Percentiles rank a stretch among this genome's conserved stretches.
These are phyloP conservation scores for Aplodontia rufa DNA, from an alignment of 2,113 vertebrate genomes.

Conservation along the genomic window DNA sequence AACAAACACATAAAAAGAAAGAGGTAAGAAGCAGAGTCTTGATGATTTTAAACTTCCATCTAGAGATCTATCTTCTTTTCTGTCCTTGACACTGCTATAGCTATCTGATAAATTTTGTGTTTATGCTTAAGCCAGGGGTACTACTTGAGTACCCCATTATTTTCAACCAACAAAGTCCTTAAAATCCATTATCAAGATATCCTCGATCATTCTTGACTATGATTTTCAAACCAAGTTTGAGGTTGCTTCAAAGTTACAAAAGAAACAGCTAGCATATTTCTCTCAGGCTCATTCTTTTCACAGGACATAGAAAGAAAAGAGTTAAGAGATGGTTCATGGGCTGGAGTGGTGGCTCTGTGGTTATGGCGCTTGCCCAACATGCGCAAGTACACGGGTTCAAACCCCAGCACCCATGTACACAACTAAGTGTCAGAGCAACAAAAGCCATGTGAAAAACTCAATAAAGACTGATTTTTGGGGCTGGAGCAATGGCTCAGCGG, in stretches of 20 bases:
- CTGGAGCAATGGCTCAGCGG: too few species aligned
- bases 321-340: too few species aligned
- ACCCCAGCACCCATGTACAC: too few species aligned
- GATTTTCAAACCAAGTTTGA: constrained; percentile 42
- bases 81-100: not conserved
- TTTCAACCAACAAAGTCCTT: constrained; percentile 31
- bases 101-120: not conserved
- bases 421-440: too few species aligned
- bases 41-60: not conserved
- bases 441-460: too few species aligned
- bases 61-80: not conserved
- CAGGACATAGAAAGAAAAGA: too few species aligned
- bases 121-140: not conserved
- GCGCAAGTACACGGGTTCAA: too few species aligned
- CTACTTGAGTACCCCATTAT: not conserved
- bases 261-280: not conserved
- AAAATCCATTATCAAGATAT: constrained; percentile 10
- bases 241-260: not conserved
- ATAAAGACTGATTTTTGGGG: too few species aligned
- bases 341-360: too few species aligned
- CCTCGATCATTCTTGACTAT: not conserved
- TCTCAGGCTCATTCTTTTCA: not conserved
- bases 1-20: constrained; percentile 22
- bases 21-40: not conserved
- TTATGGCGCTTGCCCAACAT: too few species aligned